phyloP scores from a whole-genome alignment of 64 coral and sea anemone species.

The Orbicella faveolata region DNA sequence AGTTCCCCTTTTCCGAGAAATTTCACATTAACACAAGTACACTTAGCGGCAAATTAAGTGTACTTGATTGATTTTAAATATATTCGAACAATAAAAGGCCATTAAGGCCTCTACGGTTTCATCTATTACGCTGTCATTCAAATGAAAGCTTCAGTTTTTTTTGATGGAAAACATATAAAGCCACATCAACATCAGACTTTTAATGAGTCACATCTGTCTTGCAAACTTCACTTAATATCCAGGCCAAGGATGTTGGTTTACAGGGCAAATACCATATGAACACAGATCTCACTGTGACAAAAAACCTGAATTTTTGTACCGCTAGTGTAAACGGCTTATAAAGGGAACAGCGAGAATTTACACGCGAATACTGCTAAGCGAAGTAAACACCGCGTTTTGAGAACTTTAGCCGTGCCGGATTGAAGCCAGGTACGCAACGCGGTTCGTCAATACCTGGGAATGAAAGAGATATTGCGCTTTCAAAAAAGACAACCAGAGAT shows the following conservation, averaged over 20 bases:
- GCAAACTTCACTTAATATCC: neutral
- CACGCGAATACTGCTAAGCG: neutral
- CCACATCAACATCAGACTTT: neutral
- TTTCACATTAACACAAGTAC: neutral
- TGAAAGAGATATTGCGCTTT: neutral
- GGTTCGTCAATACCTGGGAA: neutral
- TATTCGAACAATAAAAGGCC: constrained; percentile 1
- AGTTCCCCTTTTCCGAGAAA: neutral
- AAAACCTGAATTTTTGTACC: neutral
- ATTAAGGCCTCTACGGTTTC: neutral
- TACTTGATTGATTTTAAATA: neutral
- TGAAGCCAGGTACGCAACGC: too few species aligned
- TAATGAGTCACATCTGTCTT: neutral
- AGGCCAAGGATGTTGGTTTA: neutral
- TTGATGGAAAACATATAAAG: constrained; percentile 15
- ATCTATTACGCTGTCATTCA: neutral
- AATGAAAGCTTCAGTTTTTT: neutral
- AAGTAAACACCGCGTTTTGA: neutral
- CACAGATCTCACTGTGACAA: neutral
- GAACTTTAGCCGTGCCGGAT: too few species aligned
- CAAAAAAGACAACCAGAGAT: neutral
- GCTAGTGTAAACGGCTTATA: neutral
- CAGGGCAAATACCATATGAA: neutral
- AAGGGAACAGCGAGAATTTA: neutral
- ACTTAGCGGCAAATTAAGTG: neutral